Base-by-base conservation (phyloP, 2,113 vertebrate species). In the Gnathonemus echidnorhynchus region DNA sequence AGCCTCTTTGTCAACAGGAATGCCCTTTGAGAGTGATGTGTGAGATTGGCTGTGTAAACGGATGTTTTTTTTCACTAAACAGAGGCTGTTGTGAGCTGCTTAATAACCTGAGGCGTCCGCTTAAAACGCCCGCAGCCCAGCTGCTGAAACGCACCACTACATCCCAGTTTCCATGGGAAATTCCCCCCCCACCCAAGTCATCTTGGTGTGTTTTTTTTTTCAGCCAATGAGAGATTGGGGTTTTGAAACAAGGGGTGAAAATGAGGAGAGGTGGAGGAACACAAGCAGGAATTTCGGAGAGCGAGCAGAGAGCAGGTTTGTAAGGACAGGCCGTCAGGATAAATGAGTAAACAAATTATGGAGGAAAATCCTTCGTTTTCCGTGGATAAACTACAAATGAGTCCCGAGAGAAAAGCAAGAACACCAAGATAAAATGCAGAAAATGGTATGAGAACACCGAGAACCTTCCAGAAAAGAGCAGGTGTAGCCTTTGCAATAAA, bases 361-460 rank as follows among this genome's bases (percentile, higher is more conserved):
- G 3, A 50, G n/a, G 24, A 80, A 52, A 80, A 50, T 80, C 70
- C 88, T 83, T 83, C 9, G 49, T 83, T 89, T 83, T 50, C 88
- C 5, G 27, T 74, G 62, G 45, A n/a, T n/a, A 42, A 66, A 89
- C 74, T 83, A 84, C 88, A 84, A 84, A 84, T 56, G 49, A 89
- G 27, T n/a, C 42, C 52, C 42, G 10, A 8, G 19, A 89, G 91
- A 31, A 62, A 90, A 92, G 88, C 50, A 90, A 88, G 53, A 4
- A 21, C 58, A 89, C 91, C 92, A 90, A 93, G 94, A 94, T 93
- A 92, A 89, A 92, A 84, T 89, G 46, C 31, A 39, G 74, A 17
- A 39, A 53, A 15, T 74, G 24, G 49, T 53, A 21, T 83, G 35
- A 21, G 27, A n/a, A 10, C 8, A 31, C 24, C 8, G 10, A 49